Percentiles rank a stretch among this genome's conserved stretches.
phyloP scores from a whole-genome alignment of 1,140 invertebrate species.

The Patella vulgata region DNA sequence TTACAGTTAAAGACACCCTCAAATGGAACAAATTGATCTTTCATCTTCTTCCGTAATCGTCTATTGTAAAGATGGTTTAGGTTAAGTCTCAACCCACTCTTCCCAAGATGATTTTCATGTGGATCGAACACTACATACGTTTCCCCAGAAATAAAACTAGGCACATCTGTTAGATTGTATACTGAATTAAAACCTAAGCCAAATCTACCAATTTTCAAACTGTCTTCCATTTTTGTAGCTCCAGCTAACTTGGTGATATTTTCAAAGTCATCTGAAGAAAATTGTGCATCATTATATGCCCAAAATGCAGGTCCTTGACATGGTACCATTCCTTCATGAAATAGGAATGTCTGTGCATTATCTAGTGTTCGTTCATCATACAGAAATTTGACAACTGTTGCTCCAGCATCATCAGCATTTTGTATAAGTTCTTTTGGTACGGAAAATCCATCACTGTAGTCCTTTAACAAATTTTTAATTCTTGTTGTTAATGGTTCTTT shows the following conservation, averaged over 20 bases:
- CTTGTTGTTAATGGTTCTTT: constrained; percentile 47
- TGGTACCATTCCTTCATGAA: constrained; percentile 51
- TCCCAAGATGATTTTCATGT: constrained; percentile 41
- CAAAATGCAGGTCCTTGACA: too few species aligned
- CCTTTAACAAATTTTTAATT: constrained; percentile 37
- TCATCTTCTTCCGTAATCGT: constrained; percentile 21
- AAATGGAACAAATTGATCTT: constrained; percentile 53
- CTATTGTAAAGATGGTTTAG: constrained; percentile 29
- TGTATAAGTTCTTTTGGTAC: constrained; percentile 58
- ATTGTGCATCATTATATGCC: constrained; percentile 49
- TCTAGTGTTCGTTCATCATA: constrained; percentile 52
- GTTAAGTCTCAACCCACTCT: constrained; percentile 46
- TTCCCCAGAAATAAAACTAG: constrained; percentile 50
- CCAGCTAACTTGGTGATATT: constrained; percentile 52
- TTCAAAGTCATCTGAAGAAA: constrained; percentile 46
- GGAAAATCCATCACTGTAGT: constrained; percentile 55
- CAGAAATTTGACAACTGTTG: constrained; percentile 55
- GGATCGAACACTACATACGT: too few species aligned
- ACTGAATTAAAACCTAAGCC: too few species aligned
- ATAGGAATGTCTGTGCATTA: constrained; percentile 33
- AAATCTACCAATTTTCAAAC: constrained; percentile 52
- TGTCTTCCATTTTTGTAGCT: constrained; percentile 47
- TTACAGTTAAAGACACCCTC: constrained; percentile 45
- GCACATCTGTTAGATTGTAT: constrained; percentile 57
- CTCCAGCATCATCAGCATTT: constrained; percentile 67